A percentile compares a stretch with the other conserved stretches of the same genome.
Evolutionary conservation across 1,140 invertebrate genomes (phyloP).

Genomic region (Lepidotrigona ventralis): DNA sequence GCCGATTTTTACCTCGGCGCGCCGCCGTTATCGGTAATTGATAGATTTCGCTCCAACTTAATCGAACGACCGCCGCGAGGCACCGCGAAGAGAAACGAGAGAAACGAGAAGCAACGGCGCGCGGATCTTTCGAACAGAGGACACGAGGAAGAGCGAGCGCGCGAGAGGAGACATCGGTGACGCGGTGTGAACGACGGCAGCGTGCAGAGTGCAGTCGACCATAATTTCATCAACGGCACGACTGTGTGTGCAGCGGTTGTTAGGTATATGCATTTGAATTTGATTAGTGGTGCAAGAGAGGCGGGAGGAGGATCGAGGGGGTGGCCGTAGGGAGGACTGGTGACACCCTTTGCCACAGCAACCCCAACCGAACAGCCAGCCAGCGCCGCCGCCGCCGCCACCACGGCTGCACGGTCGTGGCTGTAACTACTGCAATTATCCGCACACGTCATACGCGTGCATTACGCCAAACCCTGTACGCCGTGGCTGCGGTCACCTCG

Average conservation of each 20-base stretch:
- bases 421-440: slow-evolving; percentile 78
- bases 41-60: slow-evolving; percentile 9
- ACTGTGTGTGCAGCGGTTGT: slow-evolving; percentile 70
- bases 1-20: slow-evolving; percentile 1
- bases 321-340: slow-evolving; percentile 58
- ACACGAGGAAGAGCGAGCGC: no score
- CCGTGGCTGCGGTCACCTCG: slow-evolving; percentile 65
- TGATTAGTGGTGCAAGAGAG: slow-evolving; percentile 73
- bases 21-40: not conserved
- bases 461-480: slow-evolving; percentile 64
- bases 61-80: not conserved
- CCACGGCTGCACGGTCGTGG: slow-evolving; percentile 67
- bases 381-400: slow-evolving; percentile 53
- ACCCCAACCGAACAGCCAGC: slow-evolving; percentile 66
- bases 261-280: slow-evolving; percentile 76
- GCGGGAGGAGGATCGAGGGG: slow-evolving; percentile 22
- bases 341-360: slow-evolving; percentile 78
- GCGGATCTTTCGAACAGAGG: slow-evolving; percentile 40
- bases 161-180: slow-evolving; percentile 31
- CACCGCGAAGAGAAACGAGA: not conserved
- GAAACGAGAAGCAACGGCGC: not conserved
- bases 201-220: slow-evolving; percentile 75
- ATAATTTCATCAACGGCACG: slow-evolving; percentile 76
- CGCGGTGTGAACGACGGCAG: slow-evolving; percentile 34
- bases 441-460: slow-evolving; percentile 75